Conservation (phyloP, 2,888 invertebrate species). For the Oxycera nigricornis region DNA sequence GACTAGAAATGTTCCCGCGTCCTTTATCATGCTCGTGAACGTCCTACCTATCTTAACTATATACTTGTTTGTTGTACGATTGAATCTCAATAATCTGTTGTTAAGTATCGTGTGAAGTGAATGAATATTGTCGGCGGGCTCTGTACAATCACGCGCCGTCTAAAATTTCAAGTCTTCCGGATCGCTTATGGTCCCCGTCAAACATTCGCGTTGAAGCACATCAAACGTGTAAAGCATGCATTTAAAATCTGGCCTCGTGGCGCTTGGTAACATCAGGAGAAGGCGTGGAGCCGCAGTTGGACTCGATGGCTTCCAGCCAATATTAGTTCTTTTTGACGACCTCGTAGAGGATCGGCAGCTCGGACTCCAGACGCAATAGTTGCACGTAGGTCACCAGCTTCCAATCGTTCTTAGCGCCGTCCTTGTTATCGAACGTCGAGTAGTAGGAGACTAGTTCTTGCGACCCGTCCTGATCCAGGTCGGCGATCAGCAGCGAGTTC, state of each 20-base stretch:
- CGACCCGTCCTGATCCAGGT: constrained; percentile 77
- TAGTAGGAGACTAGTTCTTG: constrained; percentile 81
- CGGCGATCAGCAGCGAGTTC: constrained; percentile 75
- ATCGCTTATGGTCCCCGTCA: too few relatives aligned
- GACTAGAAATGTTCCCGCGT: constrained; percentile 27
- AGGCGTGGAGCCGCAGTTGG: background rate
- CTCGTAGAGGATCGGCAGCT: constrained; percentile 74
- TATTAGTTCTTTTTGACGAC: constrained; percentile 51
- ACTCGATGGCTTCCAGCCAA: background rate
- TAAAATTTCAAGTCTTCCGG: background rate
- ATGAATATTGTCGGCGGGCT: background rate
- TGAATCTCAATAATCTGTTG: background rate
- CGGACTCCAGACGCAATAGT: constrained; percentile 74
- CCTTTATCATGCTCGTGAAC: constrained; percentile 13
- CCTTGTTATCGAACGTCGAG: constrained; percentile 67
- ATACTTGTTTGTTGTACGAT: background rate
- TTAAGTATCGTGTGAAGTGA: constrained; percentile 4
- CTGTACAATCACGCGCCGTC: background rate
- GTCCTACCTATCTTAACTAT: background rate
- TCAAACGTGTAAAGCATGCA: background rate
- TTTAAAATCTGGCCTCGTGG: background rate
- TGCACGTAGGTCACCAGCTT: constrained; percentile 72
- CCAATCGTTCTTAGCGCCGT: constrained; percentile 63
- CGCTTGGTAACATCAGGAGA: background rate
- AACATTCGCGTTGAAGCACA: background rate